Evolutionary conservation across 1,140 invertebrate genomes (phyloP), one percentile per base, ranked within the genome.

Genomic region (Psilanteris sp.): DNA sequence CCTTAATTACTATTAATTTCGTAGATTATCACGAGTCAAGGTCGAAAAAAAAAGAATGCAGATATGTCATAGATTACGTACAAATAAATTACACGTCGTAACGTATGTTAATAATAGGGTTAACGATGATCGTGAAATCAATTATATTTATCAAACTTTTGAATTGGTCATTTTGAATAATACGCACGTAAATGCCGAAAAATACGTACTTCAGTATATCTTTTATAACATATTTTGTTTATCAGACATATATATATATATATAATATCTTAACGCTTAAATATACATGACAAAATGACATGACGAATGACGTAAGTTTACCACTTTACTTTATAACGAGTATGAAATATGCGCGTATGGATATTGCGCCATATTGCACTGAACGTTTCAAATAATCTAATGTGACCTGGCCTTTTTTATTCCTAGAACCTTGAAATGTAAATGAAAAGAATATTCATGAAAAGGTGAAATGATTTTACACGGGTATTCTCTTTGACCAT

Each of bases 381-480:
- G 36, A 43, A 13, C 5, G 27, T 59, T 52, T 50, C n/a, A 55
- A 67, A 59, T 59, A 41, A 61, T 77, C 55, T 15, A 74, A 67
- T 61, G 44, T 44, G 55, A 62, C 27, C 44, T 11, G 26, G 18
- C 32, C 41, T 32, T 68, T 76, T 76, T 50, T 8, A 22, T 41
- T 61, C 26, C 26, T 54, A 27, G n/a, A 57, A 48, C 67, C 74
- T 77, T 77, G 73, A 70, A 64, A 70, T 70, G 43, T 37, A 66
- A 66, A 66, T 64, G 55, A 67, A 72, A 72, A 48, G 67, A 67
- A 71, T 67, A 67, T 72, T 76, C 54, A 46, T 68, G 50, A 68
- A 72, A 64, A 57, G 36, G 55, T 64, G 43, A 62, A 57, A 54
- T 31, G 43, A 67, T 70, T 70, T 70, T 44, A 50, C 41, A 59